A percentile compares a stretch with the other conserved stretches of the same genome.
These are phyloP conservation scores for Deroplatys truncata DNA, from an alignment of 2,888 invertebrate species.

Conservation along the genomic window DNA sequence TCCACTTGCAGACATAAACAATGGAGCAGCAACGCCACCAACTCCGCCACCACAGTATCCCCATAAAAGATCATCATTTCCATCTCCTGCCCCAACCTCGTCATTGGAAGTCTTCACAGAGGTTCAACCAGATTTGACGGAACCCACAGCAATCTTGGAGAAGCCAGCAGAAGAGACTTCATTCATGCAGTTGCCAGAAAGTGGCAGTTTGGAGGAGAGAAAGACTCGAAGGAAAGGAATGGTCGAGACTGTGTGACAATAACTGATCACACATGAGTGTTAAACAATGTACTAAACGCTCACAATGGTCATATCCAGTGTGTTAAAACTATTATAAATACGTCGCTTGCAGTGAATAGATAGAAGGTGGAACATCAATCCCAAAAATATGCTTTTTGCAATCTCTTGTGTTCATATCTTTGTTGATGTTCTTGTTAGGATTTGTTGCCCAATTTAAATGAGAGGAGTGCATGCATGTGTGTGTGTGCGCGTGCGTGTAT, in stretches of 20 bases:
- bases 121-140: not conserved
- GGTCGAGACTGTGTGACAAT: constrained; percentile 24
- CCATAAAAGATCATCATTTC: not conserved
- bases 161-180: constrained; percentile 23
- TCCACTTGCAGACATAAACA: not conserved
- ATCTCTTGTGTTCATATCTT: not conserved
- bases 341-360: not conserved
- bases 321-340: not conserved
- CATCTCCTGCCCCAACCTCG: not conserved
- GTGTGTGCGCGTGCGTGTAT: too few species aligned
- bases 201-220: not conserved
- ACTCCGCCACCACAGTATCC: constrained; percentile 6
- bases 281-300: not conserved
- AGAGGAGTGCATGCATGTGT: not conserved
- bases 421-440: not conserved
- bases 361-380: not conserved
- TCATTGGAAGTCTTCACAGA: not conserved
- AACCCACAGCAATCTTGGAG: not conserved
- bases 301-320: not conserved
- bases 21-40: not conserved
- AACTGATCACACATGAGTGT: not conserved
- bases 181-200: constrained; percentile 19
- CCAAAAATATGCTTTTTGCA: not conserved
- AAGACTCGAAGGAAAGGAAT: constrained; percentile 20
- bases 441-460: not conserved